phyloP scores from a whole-genome alignment of 2,888 invertebrate genomes.

The Rhagophthalmus giganteus region DNA sequence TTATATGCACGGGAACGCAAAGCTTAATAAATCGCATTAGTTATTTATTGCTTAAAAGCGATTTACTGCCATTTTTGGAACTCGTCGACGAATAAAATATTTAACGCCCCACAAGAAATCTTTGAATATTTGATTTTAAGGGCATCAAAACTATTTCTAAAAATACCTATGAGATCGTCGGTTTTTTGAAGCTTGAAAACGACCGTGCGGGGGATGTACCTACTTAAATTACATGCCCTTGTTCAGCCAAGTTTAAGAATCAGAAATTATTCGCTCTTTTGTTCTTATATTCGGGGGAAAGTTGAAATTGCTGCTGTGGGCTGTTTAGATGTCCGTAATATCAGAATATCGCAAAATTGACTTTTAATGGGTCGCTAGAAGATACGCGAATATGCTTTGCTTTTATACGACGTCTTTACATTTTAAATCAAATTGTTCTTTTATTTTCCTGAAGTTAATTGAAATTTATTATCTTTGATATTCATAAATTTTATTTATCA shows the following conservation, averaged over 20 bases:
- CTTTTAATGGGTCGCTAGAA: background rate
- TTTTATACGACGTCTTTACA: background rate
- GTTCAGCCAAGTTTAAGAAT: slow-evolving; percentile 2
- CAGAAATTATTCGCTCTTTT: background rate
- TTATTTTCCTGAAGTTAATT: background rate
- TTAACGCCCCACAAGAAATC: no score
- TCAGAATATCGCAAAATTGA: slow-evolving; percentile 3
- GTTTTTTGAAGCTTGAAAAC: background rate
- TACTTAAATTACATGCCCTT: background rate
- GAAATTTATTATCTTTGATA: no score
- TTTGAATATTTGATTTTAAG: no score
- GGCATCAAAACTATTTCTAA: background rate
- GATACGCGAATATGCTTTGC: no score
- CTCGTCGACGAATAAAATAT: no score
- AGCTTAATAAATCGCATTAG: no score
- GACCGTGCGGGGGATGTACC: no score
- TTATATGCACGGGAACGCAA: no score
- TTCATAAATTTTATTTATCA: no score
- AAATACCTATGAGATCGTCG: background rate
- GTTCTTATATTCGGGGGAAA: background rate
- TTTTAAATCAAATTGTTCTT: background rate
- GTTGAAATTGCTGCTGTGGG: slow-evolving; percentile 5
- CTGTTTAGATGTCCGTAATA: slow-evolving; percentile 2
- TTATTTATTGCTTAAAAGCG: no score
- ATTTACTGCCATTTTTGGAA: no score